Conservation (phyloP, 2,888 invertebrate genomes). For the Ceriagrion tenellum region DNA sequence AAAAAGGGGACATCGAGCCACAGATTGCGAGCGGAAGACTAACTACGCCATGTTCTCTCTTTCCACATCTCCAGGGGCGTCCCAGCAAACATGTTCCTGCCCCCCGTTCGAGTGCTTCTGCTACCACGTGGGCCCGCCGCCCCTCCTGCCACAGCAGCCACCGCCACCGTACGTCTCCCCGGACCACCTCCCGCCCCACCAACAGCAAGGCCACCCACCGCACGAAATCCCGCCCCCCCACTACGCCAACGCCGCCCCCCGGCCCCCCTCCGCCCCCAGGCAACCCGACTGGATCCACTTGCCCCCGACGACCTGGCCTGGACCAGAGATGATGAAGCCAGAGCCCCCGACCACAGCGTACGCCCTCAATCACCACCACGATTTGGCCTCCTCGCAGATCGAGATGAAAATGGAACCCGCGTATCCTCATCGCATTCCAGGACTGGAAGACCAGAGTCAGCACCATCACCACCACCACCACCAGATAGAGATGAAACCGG, state of each 20-base stretch:
- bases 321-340: not conserved
- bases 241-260: slow-evolving; percentile 71
- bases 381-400: not conserved
- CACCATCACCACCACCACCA: not conserved
- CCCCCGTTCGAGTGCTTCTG: slow-evolving; percentile 88
- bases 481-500: not conserved
- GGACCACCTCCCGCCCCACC: slow-evolving; percentile 74
- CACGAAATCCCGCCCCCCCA: slow-evolving; percentile 72
- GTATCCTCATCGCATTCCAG: not conserved
- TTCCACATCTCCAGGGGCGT: slow-evolving; percentile 71
- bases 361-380: slow-evolving; percentile 54
- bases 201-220: slow-evolving; percentile 72
- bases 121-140: slow-evolving; percentile 75
- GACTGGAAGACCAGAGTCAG: not conserved
- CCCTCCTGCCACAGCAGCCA: slow-evolving; percentile 68
- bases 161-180: slow-evolving; percentile 70
- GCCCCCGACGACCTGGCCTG: not conserved
- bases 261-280: slow-evolving; percentile 73
- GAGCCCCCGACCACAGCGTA: slow-evolving; percentile 62
- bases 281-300: not conserved
- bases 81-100: slow-evolving; percentile 82
- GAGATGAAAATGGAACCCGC: not conserved
- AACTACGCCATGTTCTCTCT: too few species aligned
- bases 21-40: too few species aligned
- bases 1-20: too few species aligned